Evolutionary conservation across 2,888 invertebrate species (phyloP).

Genomic region (Luffia ferchaultella): DNA sequence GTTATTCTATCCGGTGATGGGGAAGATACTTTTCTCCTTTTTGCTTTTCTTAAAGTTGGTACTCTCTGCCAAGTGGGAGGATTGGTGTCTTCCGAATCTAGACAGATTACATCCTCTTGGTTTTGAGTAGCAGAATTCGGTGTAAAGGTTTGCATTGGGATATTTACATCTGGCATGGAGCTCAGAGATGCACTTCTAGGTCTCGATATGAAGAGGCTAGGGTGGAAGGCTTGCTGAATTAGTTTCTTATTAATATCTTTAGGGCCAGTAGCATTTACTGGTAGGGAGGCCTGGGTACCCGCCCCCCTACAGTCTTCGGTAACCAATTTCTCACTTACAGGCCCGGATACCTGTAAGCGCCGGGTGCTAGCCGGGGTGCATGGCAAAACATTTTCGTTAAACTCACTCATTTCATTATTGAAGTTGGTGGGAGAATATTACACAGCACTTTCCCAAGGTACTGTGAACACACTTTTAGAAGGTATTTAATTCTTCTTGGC

Average conservation of each 20-base stretch:
- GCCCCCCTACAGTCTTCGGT: too few relatives aligned
- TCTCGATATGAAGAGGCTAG: not conserved
- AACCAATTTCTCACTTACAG: slow-evolving; percentile 2
- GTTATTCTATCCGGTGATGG: not conserved
- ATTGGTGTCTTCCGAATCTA: not conserved
- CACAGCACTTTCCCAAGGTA: too few relatives aligned
- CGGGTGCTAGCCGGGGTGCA: too few relatives aligned
- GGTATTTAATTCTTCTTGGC: too few relatives aligned
- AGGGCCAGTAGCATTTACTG: slow-evolving; percentile 4
- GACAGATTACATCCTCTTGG: too few relatives aligned
- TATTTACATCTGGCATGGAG: not conserved
- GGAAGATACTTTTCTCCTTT: not conserved
- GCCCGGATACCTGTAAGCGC: slow-evolving; percentile 5
- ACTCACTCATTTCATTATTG: too few relatives aligned
- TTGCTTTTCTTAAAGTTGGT: not conserved
- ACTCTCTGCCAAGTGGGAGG: slow-evolving; percentile 1
- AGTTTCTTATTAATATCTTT: not conserved
- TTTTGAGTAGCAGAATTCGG: too few relatives aligned
- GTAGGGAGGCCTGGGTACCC: slow-evolving; percentile 3
- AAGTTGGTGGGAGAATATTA: too few relatives aligned
- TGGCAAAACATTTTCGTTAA: too few relatives aligned
- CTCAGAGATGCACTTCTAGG: not conserved
- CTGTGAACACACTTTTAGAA: too few relatives aligned
- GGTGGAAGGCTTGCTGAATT: not conserved
- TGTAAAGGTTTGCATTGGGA: too few relatives aligned